phyloP scores from a whole-genome alignment of 2,888 invertebrate genomes.

The Labia minor region DNA sequence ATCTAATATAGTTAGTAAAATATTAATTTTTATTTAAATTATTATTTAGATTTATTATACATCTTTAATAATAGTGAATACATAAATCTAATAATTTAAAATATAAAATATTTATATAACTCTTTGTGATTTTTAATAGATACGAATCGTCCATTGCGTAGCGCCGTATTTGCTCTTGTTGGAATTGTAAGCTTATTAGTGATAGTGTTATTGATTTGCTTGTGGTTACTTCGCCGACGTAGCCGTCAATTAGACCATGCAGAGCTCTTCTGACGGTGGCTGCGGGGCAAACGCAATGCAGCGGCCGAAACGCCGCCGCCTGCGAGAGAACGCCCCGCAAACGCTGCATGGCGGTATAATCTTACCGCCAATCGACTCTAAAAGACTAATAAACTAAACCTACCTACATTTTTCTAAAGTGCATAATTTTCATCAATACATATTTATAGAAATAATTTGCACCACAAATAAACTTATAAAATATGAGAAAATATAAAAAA shows the following conservation, averaged over 20 bases:
- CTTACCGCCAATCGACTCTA: constrained; percentile 23
- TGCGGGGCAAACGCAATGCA: constrained; percentile 23
- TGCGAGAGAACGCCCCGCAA: constrained; percentile 3
- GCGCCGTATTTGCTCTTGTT: constrained; percentile 50
- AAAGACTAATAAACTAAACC: neutral
- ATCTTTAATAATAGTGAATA: too few relatives aligned
- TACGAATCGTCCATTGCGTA: constrained; percentile 41
- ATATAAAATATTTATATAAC: too few relatives aligned
- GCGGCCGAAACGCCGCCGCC: neutral
- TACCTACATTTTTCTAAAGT: neutral
- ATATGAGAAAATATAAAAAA: too few relatives aligned
- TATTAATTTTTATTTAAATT: too few relatives aligned
- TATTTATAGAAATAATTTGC: too few relatives aligned
- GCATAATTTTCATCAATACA: neutral
- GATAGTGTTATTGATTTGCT: constrained; percentile 41
- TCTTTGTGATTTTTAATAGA: too few relatives aligned
- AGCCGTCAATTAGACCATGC: constrained; percentile 34
- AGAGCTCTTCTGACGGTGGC: constrained; percentile 31
- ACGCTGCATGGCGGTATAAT: constrained; percentile 24
- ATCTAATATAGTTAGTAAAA: too few relatives aligned
- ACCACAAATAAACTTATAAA: too few relatives aligned
- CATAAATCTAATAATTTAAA: too few relatives aligned
- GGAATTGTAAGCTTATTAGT: constrained; percentile 44
- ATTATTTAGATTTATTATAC: too few relatives aligned
- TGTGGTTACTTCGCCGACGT: constrained; percentile 40